Evolutionary conservation across 2,888 invertebrate species (phyloP), one percentile per base, ranked within the genome.

Genomic region (Hetaerina titia): DNA sequence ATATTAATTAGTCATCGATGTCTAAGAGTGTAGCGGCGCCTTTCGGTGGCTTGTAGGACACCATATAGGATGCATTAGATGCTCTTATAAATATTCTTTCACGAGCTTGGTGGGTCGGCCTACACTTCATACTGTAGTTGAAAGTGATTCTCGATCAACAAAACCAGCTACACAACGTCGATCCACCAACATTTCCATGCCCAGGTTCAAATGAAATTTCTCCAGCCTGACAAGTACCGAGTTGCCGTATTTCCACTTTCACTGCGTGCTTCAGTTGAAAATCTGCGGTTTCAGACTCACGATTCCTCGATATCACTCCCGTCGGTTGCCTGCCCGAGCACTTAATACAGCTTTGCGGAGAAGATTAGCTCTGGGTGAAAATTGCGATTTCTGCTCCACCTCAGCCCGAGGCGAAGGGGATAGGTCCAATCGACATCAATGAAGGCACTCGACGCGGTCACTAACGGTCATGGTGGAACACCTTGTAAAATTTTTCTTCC

Each of bases 261-360:
- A 81, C 81, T 81, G 81, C 81, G 81, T 81, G 81, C 81, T 81
- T 81, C 81, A 81, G 25, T 81, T 81, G 81, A 81, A 81, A 81
- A 81, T 31, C 81, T 19, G 11, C 81, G 81, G 31, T 31, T 31
- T 81, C 81, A 31, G 25, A 25, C 13, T 31, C 81, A 31, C 31
- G 81, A 17, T 17, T 69, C 69, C 25, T 13, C 25, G 25, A 7
- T 25, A 25, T 74, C 74, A 13, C 81, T 81, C 81, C 81, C 81
- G 13, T 45, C 81, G 31, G 81, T 81, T 9, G 31, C 69, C 69
- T 69, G 69, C n/a, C n/a, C n/a, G 69, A 81, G 81, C 13, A 25
- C 81, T 81, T 22, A 8, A 69, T 7, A 69, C 69, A 8, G 19
- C 69, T 17, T 22, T 7, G 17, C 69, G 69, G 22, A 5, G 60